Percentiles rank a stretch among this genome's conserved stretches.
These are phyloP conservation scores for Parotia lawesii DNA, from an alignment of 2,113 vertebrate species.

Conservation along the genomic window DNA sequence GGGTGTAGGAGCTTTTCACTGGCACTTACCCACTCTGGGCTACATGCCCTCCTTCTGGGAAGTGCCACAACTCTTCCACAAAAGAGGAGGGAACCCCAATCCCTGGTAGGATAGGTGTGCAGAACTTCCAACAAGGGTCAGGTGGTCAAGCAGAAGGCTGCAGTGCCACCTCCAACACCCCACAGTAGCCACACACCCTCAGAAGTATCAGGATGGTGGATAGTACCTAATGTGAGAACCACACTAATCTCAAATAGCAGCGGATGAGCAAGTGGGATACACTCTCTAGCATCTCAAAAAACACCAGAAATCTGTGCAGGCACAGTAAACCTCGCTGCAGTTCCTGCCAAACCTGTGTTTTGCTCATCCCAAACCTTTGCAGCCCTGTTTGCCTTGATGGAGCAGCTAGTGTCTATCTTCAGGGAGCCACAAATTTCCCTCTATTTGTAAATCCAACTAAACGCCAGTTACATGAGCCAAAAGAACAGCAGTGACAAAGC, in stretches of 20 bases:
- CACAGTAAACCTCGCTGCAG: background rate
- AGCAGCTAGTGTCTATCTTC: background rate
- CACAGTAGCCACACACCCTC: background rate
- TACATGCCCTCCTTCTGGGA: fast-evolving
- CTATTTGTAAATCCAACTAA: background rate
- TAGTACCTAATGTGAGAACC: background rate
- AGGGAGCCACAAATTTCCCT: background rate
- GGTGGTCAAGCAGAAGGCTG: background rate
- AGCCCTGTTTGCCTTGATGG: background rate
- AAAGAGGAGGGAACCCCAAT: fast-evolving
- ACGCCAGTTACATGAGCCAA: background rate
- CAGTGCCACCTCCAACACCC: background rate
- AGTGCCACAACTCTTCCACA: background rate
- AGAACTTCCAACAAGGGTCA: background rate
- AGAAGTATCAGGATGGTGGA: background rate
- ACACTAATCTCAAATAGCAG: background rate
- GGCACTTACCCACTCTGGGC: fast-evolving
- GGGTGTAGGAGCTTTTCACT: background rate
- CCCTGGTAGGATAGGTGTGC: background rate
- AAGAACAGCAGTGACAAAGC: background rate
- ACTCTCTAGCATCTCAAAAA: background rate
- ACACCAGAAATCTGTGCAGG: background rate
- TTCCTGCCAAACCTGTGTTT: background rate
- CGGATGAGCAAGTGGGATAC: background rate
- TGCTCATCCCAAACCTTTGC: background rate